These are phyloP conservation scores for Zaprionus inermis DNA, from an alignment of 1,140 invertebrate genomes.

Conservation along the genomic window DNA sequence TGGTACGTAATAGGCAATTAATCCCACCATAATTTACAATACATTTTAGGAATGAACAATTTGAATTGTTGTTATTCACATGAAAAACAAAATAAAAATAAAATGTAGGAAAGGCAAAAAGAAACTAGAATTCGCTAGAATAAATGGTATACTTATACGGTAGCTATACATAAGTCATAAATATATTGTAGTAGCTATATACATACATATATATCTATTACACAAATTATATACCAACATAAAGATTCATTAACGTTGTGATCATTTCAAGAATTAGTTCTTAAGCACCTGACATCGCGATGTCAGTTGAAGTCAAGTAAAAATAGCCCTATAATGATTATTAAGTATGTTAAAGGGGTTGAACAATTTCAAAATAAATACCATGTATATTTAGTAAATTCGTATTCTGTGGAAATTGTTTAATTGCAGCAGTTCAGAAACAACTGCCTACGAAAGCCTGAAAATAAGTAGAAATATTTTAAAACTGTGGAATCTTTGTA, in stretches of 20 bases:
- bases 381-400: slow-evolving; percentile 16
- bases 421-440: slow-evolving; percentile 17
- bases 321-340: slow-evolving; percentile 31
- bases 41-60: slow-evolving; percentile 68
- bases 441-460: slow-evolving; percentile 28
- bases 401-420: slow-evolving; percentile 37
- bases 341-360: slow-evolving; percentile 13
- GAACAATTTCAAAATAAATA: slow-evolving; percentile 16
- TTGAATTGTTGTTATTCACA: slow-evolving; percentile 53
- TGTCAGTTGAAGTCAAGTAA: slow-evolving; percentile 59
- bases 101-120: slow-evolving; percentile 6
- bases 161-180: slow-evolving; percentile 56
- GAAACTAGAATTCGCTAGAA: slow-evolving; percentile 35
- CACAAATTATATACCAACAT: slow-evolving; percentile 30
- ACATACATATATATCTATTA: slow-evolving; percentile 33
- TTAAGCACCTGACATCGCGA: slow-evolving; percentile 45
- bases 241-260: slow-evolving; percentile 79
- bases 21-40: slow-evolving; percentile 84
- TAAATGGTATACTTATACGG: slow-evolving; percentile 47
- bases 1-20: slow-evolving; percentile 80
- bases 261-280: slow-evolving; percentile 82
- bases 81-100: slow-evolving; percentile 20
- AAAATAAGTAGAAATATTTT: slow-evolving; percentile 17
- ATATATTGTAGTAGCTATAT: slow-evolving; percentile 45
- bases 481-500: slow-evolving; percentile 5